Base-by-base conservation (phyloP, 2,113 vertebrate genomes). In the Pampusana beccarii region DNA sequence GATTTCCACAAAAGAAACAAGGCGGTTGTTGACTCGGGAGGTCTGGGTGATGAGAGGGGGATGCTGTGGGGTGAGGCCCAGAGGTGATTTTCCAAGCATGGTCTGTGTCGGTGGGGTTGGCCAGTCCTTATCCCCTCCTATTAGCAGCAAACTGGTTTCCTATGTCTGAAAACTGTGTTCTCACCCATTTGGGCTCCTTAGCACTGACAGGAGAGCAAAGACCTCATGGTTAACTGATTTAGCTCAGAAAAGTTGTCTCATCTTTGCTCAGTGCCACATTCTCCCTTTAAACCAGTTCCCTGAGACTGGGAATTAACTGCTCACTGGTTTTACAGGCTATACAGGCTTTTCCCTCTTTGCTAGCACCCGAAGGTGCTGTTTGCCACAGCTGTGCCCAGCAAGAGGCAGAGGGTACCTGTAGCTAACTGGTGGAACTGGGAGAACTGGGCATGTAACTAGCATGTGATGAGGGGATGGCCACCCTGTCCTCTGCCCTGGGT, bases 401-500 rank as follows among this genome's bases (percentile, higher is more conserved):
- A 38, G 56, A 75, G 51, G 28, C 16, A 19, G 31, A 33, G 15
- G 10, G 1, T 46, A n/a, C 13, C 31, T 83, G 54, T 2, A 54
- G 40, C 53, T 79, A 48, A 38, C 72, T 48, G 50, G 33, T 51
- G 29, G 40, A 57, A 17, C 58, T 81, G 64, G 80, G 57, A 81
- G 56, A 80, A 70, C 62, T 67, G 69, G n/a, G 18, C 13, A 25
- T 2, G 21, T 26, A n/a, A 25, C 16, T 18, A 12, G 24, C 5
- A 3, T 4, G 25, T 20, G 15, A 20, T 4, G 11, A 56, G 53
- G 29, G 6, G 8, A 20, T 34, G 0, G 0, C 33, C 24, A 7
- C 28, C 26, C 24, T 62, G 53, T 8, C 12, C 53, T 72, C n/a
- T 34, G 36, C 42, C 24, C 31, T 19, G 13, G 56, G 51, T 4